phyloP scores from a whole-genome alignment of 2,888 invertebrate genomes.

The Carterocephalus palaemon region DNA sequence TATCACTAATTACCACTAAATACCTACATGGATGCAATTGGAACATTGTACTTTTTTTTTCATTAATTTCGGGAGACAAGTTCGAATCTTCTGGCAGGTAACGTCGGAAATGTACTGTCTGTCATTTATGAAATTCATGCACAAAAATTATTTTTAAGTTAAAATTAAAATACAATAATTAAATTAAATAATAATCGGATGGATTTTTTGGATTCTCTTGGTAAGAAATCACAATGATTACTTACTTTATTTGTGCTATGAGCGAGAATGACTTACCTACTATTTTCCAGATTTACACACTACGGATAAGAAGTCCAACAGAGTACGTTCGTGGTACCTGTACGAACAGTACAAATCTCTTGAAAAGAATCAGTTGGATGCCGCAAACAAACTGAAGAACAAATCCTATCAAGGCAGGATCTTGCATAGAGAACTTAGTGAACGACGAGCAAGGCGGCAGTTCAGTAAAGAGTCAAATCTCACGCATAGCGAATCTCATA shows the following conservation, averaged over 20 bases:
- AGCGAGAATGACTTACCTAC: no score
- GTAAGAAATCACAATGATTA: conserved; percentile 38
- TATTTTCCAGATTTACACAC: conserved; percentile 50
- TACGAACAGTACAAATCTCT: conserved; percentile 69
- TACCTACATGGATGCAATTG: no score
- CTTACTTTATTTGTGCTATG: neutral
- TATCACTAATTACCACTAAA: no score
- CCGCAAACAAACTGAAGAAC: conserved; percentile 53
- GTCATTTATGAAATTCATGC: conserved; percentile 15
- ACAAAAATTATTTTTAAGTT: conserved; percentile 6
- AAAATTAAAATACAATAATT: conserved; percentile 1
- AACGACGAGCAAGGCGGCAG: conserved; percentile 53
- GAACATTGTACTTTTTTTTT: no score
- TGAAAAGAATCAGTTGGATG: conserved; percentile 59
- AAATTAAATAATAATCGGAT: conserved; percentile 37
- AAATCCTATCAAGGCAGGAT: conserved; percentile 56
- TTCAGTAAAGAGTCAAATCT: conserved; percentile 47
- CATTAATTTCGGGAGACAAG: no score
- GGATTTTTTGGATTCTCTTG: conserved; percentile 61
- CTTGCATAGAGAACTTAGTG: conserved; percentile 55
- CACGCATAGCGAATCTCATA: conserved; percentile 43
- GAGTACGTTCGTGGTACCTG: conserved; percentile 68
- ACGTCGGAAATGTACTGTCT: conserved; percentile 11
- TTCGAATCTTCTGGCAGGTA: conserved; percentile 5
- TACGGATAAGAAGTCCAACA: conserved; percentile 51